Base-by-base conservation (phyloP, 2,113 vertebrate species). In the Dipodomys ordii region DNA sequence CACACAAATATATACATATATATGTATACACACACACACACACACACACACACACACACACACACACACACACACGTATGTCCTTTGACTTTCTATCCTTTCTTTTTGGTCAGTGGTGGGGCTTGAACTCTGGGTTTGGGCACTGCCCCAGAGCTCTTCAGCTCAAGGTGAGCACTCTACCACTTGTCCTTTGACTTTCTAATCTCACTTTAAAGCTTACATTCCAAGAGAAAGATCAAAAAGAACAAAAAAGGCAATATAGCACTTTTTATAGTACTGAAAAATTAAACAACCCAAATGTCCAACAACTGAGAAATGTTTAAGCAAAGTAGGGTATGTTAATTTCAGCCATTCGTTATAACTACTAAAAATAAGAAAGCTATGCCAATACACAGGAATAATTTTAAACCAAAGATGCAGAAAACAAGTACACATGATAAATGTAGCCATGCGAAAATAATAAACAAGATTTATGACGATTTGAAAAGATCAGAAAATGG, bases 321-420 rank as follows among this genome's bases (percentile, higher is more conserved):
- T 93, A 93, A 79, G 71, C 60, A 79, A 90, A 94, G 23, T 46
- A 88, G 84, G 88, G 71, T 46, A 72, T 39, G 83, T 80, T 49
- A 79, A 92, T 92, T 92, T 12, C 53, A 78, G 53, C 85, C 68
- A 95, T 87, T 83, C 81, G 64, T 92, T n/a, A 23, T 65, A 39
- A 73, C 72, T 87, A 94, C 83, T 87, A 91, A 96, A 78, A 94
- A 82, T 91, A 96, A 91, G 72, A n/a, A 88, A 83, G 95, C 87
- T 93, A 30, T 81, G 39, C 87, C 93, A 87, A 89, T 76, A 86
- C 16, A 44, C 3, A 91, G 68, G 83, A 92, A 84, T 92, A 87
- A 96, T 53, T 91, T 87, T 89, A 96, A 92, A 28, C 60, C 72
- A 92, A 91, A 83, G 91, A 93, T 72, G 72, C 4, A 83, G 72